Base-by-base conservation (phyloP, 2,888 invertebrate genomes). In the Fragum whitleyi region DNA sequence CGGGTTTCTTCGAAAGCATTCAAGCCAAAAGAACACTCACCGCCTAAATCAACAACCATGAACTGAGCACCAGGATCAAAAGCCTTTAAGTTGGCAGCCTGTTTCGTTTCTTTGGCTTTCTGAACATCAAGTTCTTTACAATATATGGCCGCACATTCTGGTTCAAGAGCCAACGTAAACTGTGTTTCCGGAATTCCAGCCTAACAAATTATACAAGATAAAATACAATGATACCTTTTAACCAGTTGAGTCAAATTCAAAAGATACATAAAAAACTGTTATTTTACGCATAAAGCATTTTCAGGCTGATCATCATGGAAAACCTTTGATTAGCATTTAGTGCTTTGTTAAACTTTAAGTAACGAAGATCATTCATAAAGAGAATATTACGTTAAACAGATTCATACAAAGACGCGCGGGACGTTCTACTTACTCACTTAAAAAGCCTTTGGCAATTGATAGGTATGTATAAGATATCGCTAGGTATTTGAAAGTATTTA, bases 41-140 rank as follows among this genome's bases (percentile, higher is more conserved):
- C 86, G 61, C 83, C 83, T 51, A 81, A 73, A 71, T 86, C 83
- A 6, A 81, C 42, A 16, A 86, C 75, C 53, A 86, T 42, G 28
- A 79, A 86, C 32, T 77, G 67, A 16, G 79, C 36, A 2, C 86
- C 86, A 0, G 79, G 71, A n/a, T 67, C 65, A 68, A 83, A 83
- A 0, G 78, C 32, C n/a, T 55, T 57, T 28, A 77, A 61, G 1
- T 53, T 51, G 23, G 29, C 73, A n/a, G 29, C 19, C 3, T 42
- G 21, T 1, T 61, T 26, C 26, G 71, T 39, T 14, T 76, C 78
- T 23, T 19, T 32, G 21, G 59, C 55, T 19, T 73, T 73, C 21
- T 73, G 68, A 16, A 74, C 55, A 3, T 62, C 51, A 0, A 76
- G 11, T 36, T 78, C 73, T 42, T 81, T 84, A 55, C 80, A 84